Evolutionary conservation across 1,140 invertebrate genomes (phyloP).

Genomic region (Drosophila elegans): DNA sequence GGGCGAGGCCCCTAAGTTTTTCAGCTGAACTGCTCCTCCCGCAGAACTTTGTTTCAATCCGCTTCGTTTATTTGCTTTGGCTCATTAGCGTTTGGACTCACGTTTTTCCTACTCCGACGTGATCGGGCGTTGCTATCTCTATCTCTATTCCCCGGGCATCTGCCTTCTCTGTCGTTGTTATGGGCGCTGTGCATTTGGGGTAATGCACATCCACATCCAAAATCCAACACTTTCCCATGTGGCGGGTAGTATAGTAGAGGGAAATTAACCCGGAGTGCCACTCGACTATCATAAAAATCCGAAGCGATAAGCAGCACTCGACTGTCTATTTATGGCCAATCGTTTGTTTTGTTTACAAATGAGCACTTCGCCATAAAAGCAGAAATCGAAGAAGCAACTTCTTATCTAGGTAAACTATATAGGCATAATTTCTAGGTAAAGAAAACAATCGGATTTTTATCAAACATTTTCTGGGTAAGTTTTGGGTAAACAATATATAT

Average conservation of each 20-base stretch:
- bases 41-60: constrained; percentile 50
- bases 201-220: constrained; percentile 17
- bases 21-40: constrained; percentile 1
- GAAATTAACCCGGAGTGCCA: constrained; percentile 34
- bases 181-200: constrained; percentile 43
- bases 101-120: constrained; percentile 53
- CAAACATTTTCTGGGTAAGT: not conserved
- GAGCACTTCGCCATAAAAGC: constrained; percentile 20
- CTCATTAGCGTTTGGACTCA: constrained; percentile 68
- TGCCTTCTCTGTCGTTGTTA: not conserved
- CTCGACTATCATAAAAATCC: constrained; percentile 42
- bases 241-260: not conserved
- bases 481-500: not conserved
- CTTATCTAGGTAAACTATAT: constrained; percentile 18
- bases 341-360: constrained; percentile 34
- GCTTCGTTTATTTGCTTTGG: constrained; percentile 45
- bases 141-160: constrained; percentile 2
- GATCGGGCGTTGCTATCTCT: constrained; percentile 13
- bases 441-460: constrained; percentile 6
- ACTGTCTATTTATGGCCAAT: constrained; percentile 57
- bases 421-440: constrained; percentile 5
- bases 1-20: constrained; percentile 20
- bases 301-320: constrained; percentile 36
- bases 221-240: constrained; percentile 24
- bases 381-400: constrained; percentile 26